Percentiles rank a stretch among this genome's conserved stretches.
Evolutionary conservation across 2,888 invertebrate species (phyloP).

Genomic region (Euzophera pinguis): DNA sequence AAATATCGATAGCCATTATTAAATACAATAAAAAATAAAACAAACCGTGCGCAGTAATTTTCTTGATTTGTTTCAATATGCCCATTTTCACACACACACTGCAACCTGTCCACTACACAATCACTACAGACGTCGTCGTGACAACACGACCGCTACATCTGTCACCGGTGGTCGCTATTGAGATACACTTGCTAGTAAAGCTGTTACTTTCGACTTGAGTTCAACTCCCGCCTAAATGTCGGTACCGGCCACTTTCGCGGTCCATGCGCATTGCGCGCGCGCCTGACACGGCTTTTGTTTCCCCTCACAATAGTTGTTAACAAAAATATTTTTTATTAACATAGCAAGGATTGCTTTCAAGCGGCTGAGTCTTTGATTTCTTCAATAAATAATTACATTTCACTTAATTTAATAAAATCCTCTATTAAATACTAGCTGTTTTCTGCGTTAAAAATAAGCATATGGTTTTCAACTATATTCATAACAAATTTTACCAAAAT

Average conservation of each 20-base stretch:
- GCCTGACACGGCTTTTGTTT: neutral
- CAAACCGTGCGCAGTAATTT: slow-evolving; percentile 62
- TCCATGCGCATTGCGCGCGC: neutral
- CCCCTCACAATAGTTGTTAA: neutral
- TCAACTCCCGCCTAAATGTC: slow-evolving; percentile 53
- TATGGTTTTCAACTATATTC: too few relatives aligned
- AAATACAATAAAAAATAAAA: slow-evolving; percentile 22
- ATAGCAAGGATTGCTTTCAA: too few relatives aligned
- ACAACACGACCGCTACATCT: slow-evolving; percentile 40
- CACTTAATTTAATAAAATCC: too few relatives aligned
- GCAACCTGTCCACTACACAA: slow-evolving; percentile 23
- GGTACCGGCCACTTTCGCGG: slow-evolving; percentile 4
- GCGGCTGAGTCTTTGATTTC: too few relatives aligned
- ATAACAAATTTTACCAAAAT: too few relatives aligned
- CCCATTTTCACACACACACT: slow-evolving; percentile 45
- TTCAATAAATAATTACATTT: too few relatives aligned
- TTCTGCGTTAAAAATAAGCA: too few relatives aligned
- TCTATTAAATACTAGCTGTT: too few relatives aligned
- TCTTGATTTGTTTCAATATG: slow-evolving; percentile 70
- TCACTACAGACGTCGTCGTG: slow-evolving; percentile 21
- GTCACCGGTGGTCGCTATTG: slow-evolving; percentile 37
- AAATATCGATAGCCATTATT: too few relatives aligned
- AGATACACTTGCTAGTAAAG: slow-evolving; percentile 44
- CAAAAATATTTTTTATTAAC: too few relatives aligned
- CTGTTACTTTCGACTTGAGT: slow-evolving; percentile 38